Evolutionary conservation across 2,113 vertebrate genomes (phyloP), one percentile per base, ranked within the genome.

Genomic region (Salminus brasiliensis): DNA sequence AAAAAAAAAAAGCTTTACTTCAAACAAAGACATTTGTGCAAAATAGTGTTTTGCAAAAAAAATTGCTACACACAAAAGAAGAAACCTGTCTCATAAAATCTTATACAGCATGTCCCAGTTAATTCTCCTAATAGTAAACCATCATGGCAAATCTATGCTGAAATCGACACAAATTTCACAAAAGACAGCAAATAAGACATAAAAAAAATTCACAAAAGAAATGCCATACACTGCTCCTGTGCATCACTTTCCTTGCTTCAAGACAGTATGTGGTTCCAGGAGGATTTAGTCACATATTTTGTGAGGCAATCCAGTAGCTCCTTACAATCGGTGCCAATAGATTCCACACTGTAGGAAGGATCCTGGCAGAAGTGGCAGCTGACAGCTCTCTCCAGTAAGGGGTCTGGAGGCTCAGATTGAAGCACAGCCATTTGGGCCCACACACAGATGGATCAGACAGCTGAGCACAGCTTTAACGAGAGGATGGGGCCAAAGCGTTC

Each of bases 371-470:
- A 76, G 67, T 52, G 59, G 69, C 30, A 43, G 73, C 72, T 75
- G 79, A 83, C 70, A 47, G 73, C 78, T 72, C 49, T 76, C 69
- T 68, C 60, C 68, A 62, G 41, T 72, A 70, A 66, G 73, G 74
- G 82, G 52, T 76, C 73, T 76, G 60, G 30, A 80, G 60, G 60
- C 49, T 16, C 21, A 59, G 53, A 52, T 69, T 71, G 67, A 78
- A 71, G 66, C 53, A 62, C 39, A 78, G 74, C 74, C 36, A 53
- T 70, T 78, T 69, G 82, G 62, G 71, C 52, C 78, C 78, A 80
- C 78, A 80, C 69, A 63, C 82, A 81, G 78, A 84, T 84, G 82
- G 78, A 83, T 76, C 60, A 66, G 82, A 83, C 77, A 83, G 82
- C 60, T 73, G 78, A 83, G 66, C 79, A 60, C 69, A 78, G 78